Conservation (phyloP, 2,113 vertebrate species). For the Crocuta crocuta region DNA sequence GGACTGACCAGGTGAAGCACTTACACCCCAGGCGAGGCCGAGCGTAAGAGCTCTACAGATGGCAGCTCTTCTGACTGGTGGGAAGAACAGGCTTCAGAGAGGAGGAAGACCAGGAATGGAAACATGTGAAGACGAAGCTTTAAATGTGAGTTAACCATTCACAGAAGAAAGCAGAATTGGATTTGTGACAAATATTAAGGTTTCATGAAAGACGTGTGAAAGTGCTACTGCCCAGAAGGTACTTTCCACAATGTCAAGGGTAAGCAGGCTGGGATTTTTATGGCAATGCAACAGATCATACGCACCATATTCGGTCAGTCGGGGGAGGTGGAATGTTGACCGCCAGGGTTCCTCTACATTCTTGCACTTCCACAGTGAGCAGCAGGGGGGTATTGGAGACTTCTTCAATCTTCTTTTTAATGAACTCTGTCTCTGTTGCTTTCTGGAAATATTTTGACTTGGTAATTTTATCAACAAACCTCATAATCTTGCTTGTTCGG, state of each 20-base stretch:
- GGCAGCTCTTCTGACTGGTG: neutral
- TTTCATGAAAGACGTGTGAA: neutral
- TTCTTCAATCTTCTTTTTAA: constrained; percentile 99
- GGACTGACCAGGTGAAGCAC: neutral
- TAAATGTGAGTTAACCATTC: neutral
- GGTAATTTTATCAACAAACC: constrained; percentile 99
- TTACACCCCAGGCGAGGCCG: neutral
- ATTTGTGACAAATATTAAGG: neutral
- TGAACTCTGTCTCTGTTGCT: constrained; percentile 98
- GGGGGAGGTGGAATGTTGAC: constrained; percentile 99
- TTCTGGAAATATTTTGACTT: constrained; percentile 99
- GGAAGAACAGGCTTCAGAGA: neutral
- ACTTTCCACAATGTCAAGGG: neutral
- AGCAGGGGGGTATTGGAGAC: constrained; percentile 98
- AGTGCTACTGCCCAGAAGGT: neutral
- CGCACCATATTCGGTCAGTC: constrained; percentile 98
- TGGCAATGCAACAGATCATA: neutral
- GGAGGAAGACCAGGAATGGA: neutral
- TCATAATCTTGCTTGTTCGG: constrained; percentile 98
- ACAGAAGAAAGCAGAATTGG: neutral
- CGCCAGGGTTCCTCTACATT: constrained; percentile 94
- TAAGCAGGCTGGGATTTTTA: neutral
- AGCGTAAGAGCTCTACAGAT: neutral
- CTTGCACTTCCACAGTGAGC: constrained; percentile 98
- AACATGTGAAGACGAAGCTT: neutral